Percentiles rank a stretch among this genome's conserved stretches.
Conservation (phyloP, 2,797 vertebrate species). For the Carcharodon carcharias region DNA sequence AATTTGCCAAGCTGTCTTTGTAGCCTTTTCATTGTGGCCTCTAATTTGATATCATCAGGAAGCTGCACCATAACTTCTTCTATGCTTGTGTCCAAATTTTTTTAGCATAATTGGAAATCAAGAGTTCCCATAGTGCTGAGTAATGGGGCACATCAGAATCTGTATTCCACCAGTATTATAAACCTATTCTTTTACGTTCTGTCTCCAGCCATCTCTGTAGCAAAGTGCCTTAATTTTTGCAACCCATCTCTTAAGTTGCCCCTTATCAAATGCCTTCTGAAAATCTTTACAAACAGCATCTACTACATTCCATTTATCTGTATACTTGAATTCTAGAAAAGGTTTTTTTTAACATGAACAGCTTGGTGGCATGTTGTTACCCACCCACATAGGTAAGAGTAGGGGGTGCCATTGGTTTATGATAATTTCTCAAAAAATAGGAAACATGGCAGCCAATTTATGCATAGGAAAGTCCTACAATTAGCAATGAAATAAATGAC, state of each 20-base stretch:
- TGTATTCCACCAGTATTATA: background rate
- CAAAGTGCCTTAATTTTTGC: background rate
- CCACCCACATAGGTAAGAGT: background rate
- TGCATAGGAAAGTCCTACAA: background rate
- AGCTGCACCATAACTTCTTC: background rate
- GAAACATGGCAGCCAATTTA: background rate
- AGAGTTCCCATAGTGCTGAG: background rate
- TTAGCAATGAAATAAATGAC: background rate
- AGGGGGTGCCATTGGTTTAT: background rate
- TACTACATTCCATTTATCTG: background rate
- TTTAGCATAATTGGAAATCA: background rate
- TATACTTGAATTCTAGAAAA: background rate
- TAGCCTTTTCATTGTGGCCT: background rate
- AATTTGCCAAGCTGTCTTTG: background rate
- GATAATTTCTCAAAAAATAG: background rate
- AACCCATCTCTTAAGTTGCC: background rate
- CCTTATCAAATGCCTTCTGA: background rate
- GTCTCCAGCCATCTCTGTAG: background rate
- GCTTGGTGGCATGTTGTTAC: background rate
- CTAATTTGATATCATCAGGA: background rate
- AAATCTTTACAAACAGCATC: background rate
- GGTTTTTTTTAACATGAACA: background rate
- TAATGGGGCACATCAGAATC: background rate
- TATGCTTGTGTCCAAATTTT: background rate
- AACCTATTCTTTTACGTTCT: background rate